Percentiles rank a stretch among this genome's conserved stretches.
phyloP scores from a whole-genome alignment of 2,888 invertebrate species.

The Corbicula japonica region DNA sequence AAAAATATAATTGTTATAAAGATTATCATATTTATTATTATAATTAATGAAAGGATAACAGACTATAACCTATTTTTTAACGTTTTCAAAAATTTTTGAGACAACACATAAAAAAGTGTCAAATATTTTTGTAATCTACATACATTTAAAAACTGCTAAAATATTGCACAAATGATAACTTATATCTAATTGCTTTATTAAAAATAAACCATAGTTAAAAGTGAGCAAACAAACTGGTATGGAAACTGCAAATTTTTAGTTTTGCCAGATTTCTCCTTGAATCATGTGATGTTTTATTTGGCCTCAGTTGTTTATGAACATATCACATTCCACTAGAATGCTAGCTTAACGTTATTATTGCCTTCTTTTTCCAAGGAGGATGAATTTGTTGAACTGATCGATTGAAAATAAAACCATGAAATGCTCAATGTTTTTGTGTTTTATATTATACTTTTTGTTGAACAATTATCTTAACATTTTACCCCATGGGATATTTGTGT shows the following conservation, averaged over 20 bases:
- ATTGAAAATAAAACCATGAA: slow-evolving; percentile 31
- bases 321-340: slow-evolving; percentile 28
- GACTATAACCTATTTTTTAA: too few relatives aligned
- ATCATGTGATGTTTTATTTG: not conserved
- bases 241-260: not conserved
- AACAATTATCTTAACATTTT: not conserved
- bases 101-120: too few relatives aligned
- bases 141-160: too few relatives aligned
- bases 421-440: too few relatives aligned
- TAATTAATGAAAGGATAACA: too few relatives aligned
- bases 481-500: not conserved
- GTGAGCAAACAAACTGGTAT: not conserved
- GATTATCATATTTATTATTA: too few relatives aligned
- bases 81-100: too few relatives aligned
- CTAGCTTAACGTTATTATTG: slow-evolving; percentile 2
- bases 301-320: slow-evolving; percentile 7
- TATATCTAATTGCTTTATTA: not conserved
- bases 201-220: not conserved
- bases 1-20: too few relatives aligned
- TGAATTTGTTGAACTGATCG: slow-evolving; percentile 36
- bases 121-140: too few relatives aligned
- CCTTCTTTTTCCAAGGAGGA: slow-evolving; percentile 29
- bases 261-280: not conserved
- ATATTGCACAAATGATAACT: too few relatives aligned
- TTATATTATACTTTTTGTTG: not conserved